Base-by-base conservation (phyloP, 2,113 vertebrate genomes). In the Grus americana region DNA sequence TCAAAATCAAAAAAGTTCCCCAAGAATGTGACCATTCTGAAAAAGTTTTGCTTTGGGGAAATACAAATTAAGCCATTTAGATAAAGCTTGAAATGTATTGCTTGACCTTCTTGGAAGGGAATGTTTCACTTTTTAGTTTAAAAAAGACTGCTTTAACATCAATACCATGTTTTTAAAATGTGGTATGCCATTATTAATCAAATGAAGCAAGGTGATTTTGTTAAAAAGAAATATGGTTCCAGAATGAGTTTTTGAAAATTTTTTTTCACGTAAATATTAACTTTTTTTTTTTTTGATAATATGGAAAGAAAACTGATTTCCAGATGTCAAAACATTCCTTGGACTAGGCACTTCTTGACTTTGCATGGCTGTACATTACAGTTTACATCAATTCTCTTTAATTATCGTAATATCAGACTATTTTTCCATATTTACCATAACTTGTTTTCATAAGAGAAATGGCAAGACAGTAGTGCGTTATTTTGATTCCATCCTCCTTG, bases 11-110 rank as follows among this genome's bases (percentile, higher is more conserved):
- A 59, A 84, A 8, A 14, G 6, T 72, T 91, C 34, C 21, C 16
- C 2, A 16, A 71, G 52, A 76, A 57, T 0, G 1, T 42, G 21
- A 40, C 42, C 1, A 1, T 46, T 85, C 58, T 58, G 26, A 42
- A 74, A 32, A 90, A 15, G 7, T 40, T 65, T 76, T 80, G 3
- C 17, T 80, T 49, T 61, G 29, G 27, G 8, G 12, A 93, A 79
- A 65, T 49, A 49, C 6, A 55, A 83, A 70, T 59, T 23, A 61
- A 62, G 11, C 10, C 21, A 24, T 44, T 49, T 75, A 70, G 67
- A 40, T 32, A 61, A 65, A 75, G 24, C 19, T 58, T 82, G 66
- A 47, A 58, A 63, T 36, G 24, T 52, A n/a, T 62, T 78, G 7
- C 59, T 73, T 90, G 54, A 52, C 13, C 29, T 90, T 61, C 23